Conservation (phyloP, 1,140 invertebrate species). For the Triops longicaudatus region DNA sequence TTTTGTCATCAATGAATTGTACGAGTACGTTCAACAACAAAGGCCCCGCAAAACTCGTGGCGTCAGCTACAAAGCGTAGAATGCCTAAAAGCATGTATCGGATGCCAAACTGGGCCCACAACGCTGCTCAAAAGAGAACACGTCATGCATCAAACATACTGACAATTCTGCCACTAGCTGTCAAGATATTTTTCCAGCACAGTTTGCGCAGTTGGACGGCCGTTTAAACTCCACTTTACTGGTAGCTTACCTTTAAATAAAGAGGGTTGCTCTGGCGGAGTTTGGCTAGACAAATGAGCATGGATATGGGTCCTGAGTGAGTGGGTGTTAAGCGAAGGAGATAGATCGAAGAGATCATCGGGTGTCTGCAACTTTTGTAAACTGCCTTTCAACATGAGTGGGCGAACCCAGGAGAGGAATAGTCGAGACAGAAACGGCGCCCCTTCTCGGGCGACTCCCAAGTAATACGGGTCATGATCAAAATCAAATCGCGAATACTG, state of each 20-base stretch:
- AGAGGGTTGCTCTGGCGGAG: conserved; percentile 31
- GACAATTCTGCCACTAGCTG: neutral
- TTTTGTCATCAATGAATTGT: conserved; percentile 64
- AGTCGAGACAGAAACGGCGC: conserved; percentile 60
- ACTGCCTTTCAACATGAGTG: conserved; percentile 71
- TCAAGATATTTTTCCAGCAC: too few species aligned
- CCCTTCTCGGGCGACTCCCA: conserved; percentile 73
- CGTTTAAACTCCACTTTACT: neutral
- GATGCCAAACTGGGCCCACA: conserved; percentile 68
- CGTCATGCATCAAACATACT: conserved; percentile 30
- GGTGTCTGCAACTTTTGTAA: conserved; percentile 51
- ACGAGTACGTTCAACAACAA: conserved; percentile 76
- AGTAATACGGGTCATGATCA: conserved; percentile 51
- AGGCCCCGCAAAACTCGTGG: conserved; percentile 75
- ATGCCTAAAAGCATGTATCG: conserved; percentile 85
- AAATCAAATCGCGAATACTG: conserved; percentile 18
- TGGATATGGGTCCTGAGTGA: conserved; percentile 34
- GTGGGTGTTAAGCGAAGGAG: conserved; percentile 53
- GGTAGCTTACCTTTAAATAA: conserved; percentile 24
- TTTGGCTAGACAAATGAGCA: conserved; percentile 34
- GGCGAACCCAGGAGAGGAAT: conserved; percentile 78
- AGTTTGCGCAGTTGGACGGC: too few species aligned
- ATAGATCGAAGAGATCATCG: conserved; percentile 80
- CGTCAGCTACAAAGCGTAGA: conserved; percentile 74
- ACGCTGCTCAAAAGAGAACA: conserved; percentile 31